Evolutionary conservation across 2,888 invertebrate species (phyloP), one percentile per base, ranked within the genome.

Genomic region (Digitonthophagus gazella): DNA sequence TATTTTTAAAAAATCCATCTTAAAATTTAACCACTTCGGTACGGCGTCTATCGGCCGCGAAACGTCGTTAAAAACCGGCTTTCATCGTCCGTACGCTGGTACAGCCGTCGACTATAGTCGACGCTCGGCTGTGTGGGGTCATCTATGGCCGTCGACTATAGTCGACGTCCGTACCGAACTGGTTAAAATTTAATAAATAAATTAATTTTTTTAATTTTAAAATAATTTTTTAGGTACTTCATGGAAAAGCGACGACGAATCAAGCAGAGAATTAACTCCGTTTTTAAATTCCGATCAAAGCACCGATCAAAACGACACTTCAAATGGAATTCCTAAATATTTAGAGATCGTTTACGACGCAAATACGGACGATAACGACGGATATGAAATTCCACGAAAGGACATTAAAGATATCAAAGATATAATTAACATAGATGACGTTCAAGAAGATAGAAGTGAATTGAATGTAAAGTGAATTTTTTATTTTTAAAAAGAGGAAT

Each of bases 181-280:
- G n/a, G n/a, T 2, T 22, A 11, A 20, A 15, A 2, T 22, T 6
- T 22, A 11, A 0, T 11, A n/a, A 55, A 55, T 58, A 58, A 16
- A 14, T 2, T 1, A 15, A 15, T 15, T 16, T 15, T 3, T 58
- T 16, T 16, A 15, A 57, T 16, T 15, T 22, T 15, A 15, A 44
- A 63, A 15, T 55, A 67, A 69, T 67, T 73, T 71, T 74, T 22
- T 71, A 86, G 86, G 84, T 20, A 83, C 82, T 65, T 84, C 85
- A 0, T 84, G 84, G 82, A 84, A 82, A 56, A 83, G 83, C 69
- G 84, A 84, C 1, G 84, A 84, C 1, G 85, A 84, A 54, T 64
- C 82, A 18, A 84, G 81, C 69, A 81, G 83, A 69, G 85, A 85
- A 70, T 80, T 82, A 74, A 84, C 84, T 15, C 85, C 86, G 1